Evolutionary conservation across 2,888 invertebrate genomes (phyloP), one percentile per base, ranked within the genome.

Genomic region (Drosophila peninsularis): DNA sequence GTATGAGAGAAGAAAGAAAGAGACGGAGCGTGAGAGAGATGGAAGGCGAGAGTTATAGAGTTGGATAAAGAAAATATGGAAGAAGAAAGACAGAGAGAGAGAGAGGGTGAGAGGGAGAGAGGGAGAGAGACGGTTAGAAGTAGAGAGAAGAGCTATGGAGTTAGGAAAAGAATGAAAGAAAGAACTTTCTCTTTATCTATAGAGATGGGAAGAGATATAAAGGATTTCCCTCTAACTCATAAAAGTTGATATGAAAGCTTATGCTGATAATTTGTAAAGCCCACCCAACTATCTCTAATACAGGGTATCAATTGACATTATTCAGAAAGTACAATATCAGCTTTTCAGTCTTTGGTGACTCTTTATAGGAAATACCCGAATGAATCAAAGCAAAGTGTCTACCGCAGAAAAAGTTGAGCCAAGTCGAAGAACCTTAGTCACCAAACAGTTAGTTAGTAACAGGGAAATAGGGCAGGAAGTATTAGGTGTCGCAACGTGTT

Each of bases 401-500:
- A 21, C 42, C 42, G 7, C 21, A 42, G 1, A 13, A 6, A 21
- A 19, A 42, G 41, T 42, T 11, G 13, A 13, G 13, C 9, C 14
- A 45, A 3, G 6, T 27, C 11, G 10, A n/a, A 47, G 45, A 11
- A 0, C 4, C 47, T 47, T 47, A 47, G 47, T 47, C 47, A 47
- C 0, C 17, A 21, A 42, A 4, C 34, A 17, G 10, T 47, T 17
- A 47, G n/a, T 47, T 17, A 11, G 27, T 11, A 27, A 27, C 2
- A n/a, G 10, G 5, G n/a, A 9, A 45, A 27, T 7, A n/a, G 24
- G 5, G 45, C 50, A 21, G 50, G 21, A 36, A 36, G 36, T 21
- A 36, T 52, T 37, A 52, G 17, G 52, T 52, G 37, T 52, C 52
- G 24, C 52, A 17, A 34, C 2, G 2, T 19, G 42, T 21, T 44